These are phyloP conservation scores for Lepidurus couesii DNA, from an alignment of 1,140 invertebrate genomes.

Conservation along the genomic window DNA sequence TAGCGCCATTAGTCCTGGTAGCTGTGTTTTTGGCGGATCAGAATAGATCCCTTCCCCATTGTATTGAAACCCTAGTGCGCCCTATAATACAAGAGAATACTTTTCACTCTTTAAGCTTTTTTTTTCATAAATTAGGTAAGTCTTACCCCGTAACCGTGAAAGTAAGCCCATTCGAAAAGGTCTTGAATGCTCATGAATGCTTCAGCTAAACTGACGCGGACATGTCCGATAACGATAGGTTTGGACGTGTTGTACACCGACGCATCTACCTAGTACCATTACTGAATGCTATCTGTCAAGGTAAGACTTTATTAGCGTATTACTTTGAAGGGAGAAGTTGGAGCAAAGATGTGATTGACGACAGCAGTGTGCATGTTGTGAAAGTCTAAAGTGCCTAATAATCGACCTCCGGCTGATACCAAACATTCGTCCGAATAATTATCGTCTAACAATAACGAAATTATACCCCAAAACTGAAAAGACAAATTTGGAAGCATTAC, in stretches of 20 bases:
- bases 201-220: neutral
- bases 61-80: slow-evolving; percentile 17
- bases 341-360: slow-evolving; percentile 41
- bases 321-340: slow-evolving; percentile 44
- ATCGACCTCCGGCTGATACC: slow-evolving; percentile 41
- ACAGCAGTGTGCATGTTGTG: slow-evolving; percentile 44
- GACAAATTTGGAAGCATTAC: slow-evolving; percentile 28
- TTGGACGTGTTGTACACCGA: neutral
- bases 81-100: neutral
- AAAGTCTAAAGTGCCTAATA: slow-evolving; percentile 41
- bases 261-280: slow-evolving; percentile 20
- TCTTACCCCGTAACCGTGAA: neutral
- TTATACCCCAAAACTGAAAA: neutral
- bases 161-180: neutral
- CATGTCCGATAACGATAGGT: neutral
- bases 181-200: slow-evolving; percentile 13
- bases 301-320: neutral
- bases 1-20: neutral
- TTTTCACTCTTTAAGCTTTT: neutral
- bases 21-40: neutral
- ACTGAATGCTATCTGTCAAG: neutral
- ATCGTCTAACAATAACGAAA: slow-evolving; percentile 38
- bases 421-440: slow-evolving; percentile 45
- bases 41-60: neutral
- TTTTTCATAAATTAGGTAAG: neutral